Evolutionary conservation across 2,888 invertebrate species (phyloP).

Genomic region (Leptopilina myrica): DNA sequence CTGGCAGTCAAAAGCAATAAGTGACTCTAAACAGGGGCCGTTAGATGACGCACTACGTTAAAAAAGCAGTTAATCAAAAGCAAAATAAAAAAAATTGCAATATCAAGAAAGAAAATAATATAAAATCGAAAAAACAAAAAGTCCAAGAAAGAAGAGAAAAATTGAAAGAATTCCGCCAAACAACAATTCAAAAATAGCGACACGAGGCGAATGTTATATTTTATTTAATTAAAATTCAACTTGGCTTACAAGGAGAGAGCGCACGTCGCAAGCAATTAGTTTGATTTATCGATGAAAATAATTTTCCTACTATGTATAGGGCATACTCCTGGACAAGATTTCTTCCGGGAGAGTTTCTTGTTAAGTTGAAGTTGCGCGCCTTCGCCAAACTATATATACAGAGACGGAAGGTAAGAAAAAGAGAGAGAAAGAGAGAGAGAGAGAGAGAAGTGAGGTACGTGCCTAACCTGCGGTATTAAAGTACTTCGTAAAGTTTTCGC

Average conservation of each 20-base stretch:
- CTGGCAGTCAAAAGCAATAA: too few species aligned
- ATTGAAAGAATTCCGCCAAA: neutral
- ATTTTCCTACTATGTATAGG: neutral
- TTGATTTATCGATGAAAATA: slow-evolving; percentile 27
- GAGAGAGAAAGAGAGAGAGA: slow-evolving; percentile 35
- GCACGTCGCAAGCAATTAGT: slow-evolving; percentile 28
- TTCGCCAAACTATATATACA: neutral
- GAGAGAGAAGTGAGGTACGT: slow-evolving; percentile 48
- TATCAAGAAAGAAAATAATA: too few species aligned
- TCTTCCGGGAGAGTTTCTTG: slow-evolving; percentile 15
- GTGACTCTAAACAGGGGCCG: too few species aligned
- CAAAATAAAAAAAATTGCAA: neutral
- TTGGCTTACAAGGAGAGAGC: neutral
- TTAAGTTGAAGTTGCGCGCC: slow-evolving; percentile 2
- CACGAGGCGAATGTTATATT: neutral
- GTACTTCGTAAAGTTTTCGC: slow-evolving; percentile 54
- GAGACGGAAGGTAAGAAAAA: neutral
- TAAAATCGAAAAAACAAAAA: neutral
- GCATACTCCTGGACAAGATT: slow-evolving; percentile 19
- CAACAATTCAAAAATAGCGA: too few species aligned
- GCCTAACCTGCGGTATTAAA: slow-evolving; percentile 51
- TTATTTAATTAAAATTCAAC: slow-evolving; percentile 32
- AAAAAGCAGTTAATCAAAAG: too few species aligned
- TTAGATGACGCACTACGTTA: too few species aligned
- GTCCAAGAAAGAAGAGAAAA: too few species aligned